Conservation (phyloP, 2,113 vertebrate genomes). For the Xiphophorus couchianus region DNA sequence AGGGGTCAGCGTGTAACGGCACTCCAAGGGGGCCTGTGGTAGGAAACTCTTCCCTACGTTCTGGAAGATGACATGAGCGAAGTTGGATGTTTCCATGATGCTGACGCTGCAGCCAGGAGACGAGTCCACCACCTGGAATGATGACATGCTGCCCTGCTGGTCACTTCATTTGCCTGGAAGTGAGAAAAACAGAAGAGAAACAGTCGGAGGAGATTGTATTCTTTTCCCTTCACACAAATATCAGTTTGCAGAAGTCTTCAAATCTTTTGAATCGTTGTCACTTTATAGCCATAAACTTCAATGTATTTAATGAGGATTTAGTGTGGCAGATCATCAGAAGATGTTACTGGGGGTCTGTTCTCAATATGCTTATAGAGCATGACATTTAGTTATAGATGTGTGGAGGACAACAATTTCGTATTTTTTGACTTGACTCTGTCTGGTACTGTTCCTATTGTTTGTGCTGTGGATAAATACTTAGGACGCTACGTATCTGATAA, state of each 20-base stretch:
- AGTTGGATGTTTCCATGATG: slow-evolving; percentile 92
- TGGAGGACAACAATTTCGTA: too few relatives aligned
- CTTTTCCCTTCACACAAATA: not conserved
- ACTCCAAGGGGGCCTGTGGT: slow-evolving; percentile 93
- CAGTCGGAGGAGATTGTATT: not conserved
- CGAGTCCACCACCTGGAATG: slow-evolving; percentile 87
- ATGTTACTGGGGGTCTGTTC: too few relatives aligned
- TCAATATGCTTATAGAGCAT: too few relatives aligned
- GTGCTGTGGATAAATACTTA: too few relatives aligned
- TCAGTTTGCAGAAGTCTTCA: not conserved
- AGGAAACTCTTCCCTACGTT: slow-evolving; percentile 97
- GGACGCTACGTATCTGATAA: too few relatives aligned
- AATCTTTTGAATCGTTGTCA: too few relatives aligned
- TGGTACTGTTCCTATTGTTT: too few relatives aligned
- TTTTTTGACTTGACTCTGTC: too few relatives aligned
- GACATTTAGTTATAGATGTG: too few relatives aligned
- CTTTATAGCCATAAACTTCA: too few relatives aligned
- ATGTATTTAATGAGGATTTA: too few relatives aligned
- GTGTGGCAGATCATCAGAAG: too few relatives aligned
- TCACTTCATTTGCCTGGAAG: slow-evolving; percentile 73
- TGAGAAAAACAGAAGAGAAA: slow-evolving; percentile 8
- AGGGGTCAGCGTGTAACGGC: slow-evolving; percentile 92
- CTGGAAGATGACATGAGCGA: slow-evolving; percentile 98
- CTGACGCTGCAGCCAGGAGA: slow-evolving; percentile 80
- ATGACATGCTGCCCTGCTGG: slow-evolving; percentile 83